Evolutionary conservation across 1,140 invertebrate species (phyloP), one percentile per base, ranked within the genome.

Genomic region (Aphidius ervi): DNA sequence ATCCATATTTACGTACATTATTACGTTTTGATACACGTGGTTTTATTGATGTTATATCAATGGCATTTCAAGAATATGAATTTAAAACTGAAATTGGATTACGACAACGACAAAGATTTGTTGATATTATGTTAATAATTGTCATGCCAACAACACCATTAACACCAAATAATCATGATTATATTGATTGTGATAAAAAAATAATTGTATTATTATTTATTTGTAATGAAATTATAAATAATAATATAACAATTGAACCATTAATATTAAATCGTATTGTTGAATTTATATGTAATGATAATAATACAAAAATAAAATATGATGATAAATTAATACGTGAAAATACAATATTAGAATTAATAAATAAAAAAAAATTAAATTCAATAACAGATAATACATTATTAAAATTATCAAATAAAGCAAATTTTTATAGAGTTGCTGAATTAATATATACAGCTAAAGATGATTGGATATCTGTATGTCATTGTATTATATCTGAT

Each of bases 41-140:
- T 70, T 95, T 95, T 69, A 79, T 97, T 4, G 95, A 97, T 76
- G 94, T 94, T 4, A 82, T 95, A 37, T 86, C 91, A 10, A 82
- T 95, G 71, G 92, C 92, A 46, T 95, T 95, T 82, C 90, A 92
- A 70, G 92, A 94, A 70, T 81, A 82, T n/a, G 90, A 92, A 74
- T 91, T 91, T 68, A 82, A 82, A 43, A 84, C 86, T 20, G 89
- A 91, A 69, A 81, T 90, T 74, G 88, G 89, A 1, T 74, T 86
- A 40, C 83, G 87, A 16, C 87, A 91, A 68, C 82, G 90, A 58
- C 92, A 94, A 69, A 75, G 89, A 63, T 82, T 94, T 37, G 86
- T 94, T 42, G 88, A 93, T 71, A 91, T 94, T 70, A 78, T 95
- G 39, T 75, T 93, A 10, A 85, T 86, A 72, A 86, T 94, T 41